phyloP scores from a whole-genome alignment of 2,888 invertebrate species.

The Spisula solida region DNA sequence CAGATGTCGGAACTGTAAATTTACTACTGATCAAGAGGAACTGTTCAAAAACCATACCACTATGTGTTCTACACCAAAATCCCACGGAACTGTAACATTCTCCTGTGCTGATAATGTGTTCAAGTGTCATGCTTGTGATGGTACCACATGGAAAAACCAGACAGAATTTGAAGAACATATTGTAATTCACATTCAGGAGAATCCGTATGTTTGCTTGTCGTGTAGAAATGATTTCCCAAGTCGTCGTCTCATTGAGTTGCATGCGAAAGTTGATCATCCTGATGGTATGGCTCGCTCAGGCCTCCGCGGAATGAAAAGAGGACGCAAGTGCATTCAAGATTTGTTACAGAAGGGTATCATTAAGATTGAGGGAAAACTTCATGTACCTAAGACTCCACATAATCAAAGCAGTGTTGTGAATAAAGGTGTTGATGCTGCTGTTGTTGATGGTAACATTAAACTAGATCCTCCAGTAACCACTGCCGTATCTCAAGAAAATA shows the following conservation, averaged over 20 bases:
- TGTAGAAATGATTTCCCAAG: conserved; percentile 69
- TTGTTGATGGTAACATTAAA: not conserved
- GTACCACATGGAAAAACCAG: conserved; percentile 50
- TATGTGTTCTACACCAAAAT: conserved; percentile 51
- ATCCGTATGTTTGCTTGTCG: conserved; percentile 74
- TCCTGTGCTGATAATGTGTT: conserved; percentile 35
- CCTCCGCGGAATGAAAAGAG: conserved; percentile 72
- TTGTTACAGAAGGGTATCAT: conserved; percentile 53
- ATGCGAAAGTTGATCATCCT: conserved; percentile 70
- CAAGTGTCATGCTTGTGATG: conserved; percentile 55
- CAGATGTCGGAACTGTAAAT: conserved; percentile 72
- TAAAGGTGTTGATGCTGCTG: not conserved
- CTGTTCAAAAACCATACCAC: conserved; percentile 67
- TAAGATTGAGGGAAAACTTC: conserved; percentile 60
- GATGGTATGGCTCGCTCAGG: conserved; percentile 71
- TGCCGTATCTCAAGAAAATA: not conserved
- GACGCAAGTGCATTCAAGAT: conserved; percentile 64
- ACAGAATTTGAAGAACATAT: conserved; percentile 76
- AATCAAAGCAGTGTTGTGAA: conserved; percentile 12
- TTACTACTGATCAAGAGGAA: conserved; percentile 70
- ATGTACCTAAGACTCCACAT: conserved; percentile 53
- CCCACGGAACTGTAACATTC: conserved; percentile 18
- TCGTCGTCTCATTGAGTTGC: conserved; percentile 69
- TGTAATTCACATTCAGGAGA: conserved; percentile 70
- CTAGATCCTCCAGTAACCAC: not conserved